Base-by-base conservation (phyloP, 2,888 invertebrate species). In the Pyrochroa serraticornis region DNA sequence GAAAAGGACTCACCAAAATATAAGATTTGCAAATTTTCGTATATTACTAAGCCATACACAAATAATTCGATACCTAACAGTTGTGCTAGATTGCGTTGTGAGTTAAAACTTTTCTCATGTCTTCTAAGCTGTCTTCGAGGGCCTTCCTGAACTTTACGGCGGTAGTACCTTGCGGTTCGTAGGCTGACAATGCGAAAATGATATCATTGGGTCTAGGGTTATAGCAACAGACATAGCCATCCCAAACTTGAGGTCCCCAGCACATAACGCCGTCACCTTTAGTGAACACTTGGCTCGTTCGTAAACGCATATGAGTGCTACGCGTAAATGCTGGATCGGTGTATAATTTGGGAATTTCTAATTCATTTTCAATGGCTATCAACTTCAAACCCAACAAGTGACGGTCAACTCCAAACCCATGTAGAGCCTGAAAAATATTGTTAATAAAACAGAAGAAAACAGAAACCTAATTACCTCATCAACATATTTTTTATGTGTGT, bases 211-310 rank as follows among this genome's bases (percentile, higher is more conserved):
- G 81, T 43, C 93, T 86, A 6, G 97, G 96, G 81, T 97, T 97
- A 81, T 98, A 97, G 80, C 97, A 97, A 68, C 94, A 90, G 6
- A 91, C 95, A 78, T 97, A 97, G 12, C 97, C 97, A 78, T 97
- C 88, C 0, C 85, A 80, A 6, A 89, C 89, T 7, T 91, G 82
- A 0, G 97, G 95, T 0, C 93, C 97, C 77, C 94, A 97, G 71
- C 91, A 90, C 92, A 97, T 93, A 74, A 94, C 91, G 1, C 89
- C 89, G 63, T 89, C 87, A 75, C 89, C 86, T 71, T 87, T 84
- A 3, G 91, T 90, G 30, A 95, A 91, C 47, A 97, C 95, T 85
- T 95, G 95, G 80, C 96, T 96, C 2, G 96, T 93, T 0, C 95
- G 93, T 49, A 97, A 78, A 64, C 89, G 85, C 84, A 91, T 95